Conservation (phyloP, 2,888 invertebrate species). For the Agriopis aurantiaria region DNA sequence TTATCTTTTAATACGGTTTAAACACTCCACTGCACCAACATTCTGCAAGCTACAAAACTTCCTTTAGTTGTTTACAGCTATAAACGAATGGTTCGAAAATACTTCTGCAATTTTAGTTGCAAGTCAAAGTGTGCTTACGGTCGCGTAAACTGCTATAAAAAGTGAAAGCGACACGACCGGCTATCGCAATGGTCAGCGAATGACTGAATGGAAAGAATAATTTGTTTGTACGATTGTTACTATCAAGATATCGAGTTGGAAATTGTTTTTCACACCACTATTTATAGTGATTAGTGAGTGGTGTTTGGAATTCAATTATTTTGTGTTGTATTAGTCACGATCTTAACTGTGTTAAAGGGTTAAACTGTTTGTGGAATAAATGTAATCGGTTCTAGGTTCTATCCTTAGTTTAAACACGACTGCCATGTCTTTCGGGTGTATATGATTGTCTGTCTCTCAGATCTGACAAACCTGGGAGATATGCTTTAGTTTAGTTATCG, state of each 20-base stretch:
- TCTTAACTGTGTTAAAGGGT: conserved; percentile 2
- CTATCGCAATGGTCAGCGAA: conserved; percentile 42
- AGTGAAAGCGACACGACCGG: conserved; percentile 28
- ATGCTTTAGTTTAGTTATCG: no score
- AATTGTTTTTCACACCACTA: conserved; percentile 40
- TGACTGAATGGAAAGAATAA: conserved; percentile 46
- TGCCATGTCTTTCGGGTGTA: no score
- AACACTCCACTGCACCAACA: no score
- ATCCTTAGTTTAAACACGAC: neutral
- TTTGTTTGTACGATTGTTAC: conserved; percentile 21
- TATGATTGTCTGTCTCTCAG: no score
- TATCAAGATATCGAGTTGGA: conserved; percentile 26
- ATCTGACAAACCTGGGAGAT: no score
- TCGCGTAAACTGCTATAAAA: neutral
- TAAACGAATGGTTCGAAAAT: neutral
- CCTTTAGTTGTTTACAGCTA: no score
- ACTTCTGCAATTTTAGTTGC: neutral
- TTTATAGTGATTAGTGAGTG: conserved; percentile 16
- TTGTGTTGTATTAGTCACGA: conserved; percentile 5
- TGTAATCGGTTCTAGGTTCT: neutral
- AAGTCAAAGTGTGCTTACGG: neutral
- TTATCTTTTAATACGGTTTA: no score
- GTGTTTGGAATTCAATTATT: conserved; percentile 22
- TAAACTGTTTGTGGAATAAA: neutral
- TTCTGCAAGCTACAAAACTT: neutral